Conservation (phyloP, 2,888 invertebrate species). For the Octonoba sinensis region DNA sequence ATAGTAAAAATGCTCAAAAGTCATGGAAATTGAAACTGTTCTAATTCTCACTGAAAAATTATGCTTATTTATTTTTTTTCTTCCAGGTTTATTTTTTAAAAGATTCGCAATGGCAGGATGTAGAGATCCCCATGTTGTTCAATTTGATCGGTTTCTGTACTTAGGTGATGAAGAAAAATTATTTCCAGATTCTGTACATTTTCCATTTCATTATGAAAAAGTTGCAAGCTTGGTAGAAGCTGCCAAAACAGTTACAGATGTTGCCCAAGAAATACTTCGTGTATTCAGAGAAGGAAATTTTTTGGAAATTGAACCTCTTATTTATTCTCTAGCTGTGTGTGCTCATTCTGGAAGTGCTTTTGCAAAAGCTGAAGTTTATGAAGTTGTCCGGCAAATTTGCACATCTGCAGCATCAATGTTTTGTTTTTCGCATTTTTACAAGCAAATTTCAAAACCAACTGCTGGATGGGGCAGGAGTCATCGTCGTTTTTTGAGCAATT, state of each 20-base stretch:
- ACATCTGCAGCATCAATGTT: slow-evolving; percentile 78
- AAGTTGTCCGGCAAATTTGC: slow-evolving; percentile 75
- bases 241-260: slow-evolving; percentile 23
- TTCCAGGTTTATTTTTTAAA: not conserved
- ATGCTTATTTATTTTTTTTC: not conserved
- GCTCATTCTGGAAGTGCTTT: slow-evolving; percentile 71
- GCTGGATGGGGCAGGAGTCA: slow-evolving; percentile 78
- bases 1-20: no score
- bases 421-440: slow-evolving; percentile 77
- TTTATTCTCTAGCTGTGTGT: slow-evolving; percentile 78
- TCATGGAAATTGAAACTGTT: no score
- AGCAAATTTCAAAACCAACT: slow-evolving; percentile 71
- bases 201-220: slow-evolving; percentile 46
- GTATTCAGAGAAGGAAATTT: slow-evolving; percentile 40
- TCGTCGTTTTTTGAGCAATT: slow-evolving; percentile 77
- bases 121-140: slow-evolving; percentile 8
- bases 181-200: slow-evolving; percentile 26
- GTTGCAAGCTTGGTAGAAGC: slow-evolving; percentile 30
- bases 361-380: slow-evolving; percentile 75
- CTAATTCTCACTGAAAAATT: no score
- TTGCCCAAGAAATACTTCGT: slow-evolving; percentile 31
- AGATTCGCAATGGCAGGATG: slow-evolving; percentile 31
- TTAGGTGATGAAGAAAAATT: slow-evolving; percentile 57
- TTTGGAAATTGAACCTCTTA: slow-evolving; percentile 71
- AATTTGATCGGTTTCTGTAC: slow-evolving; percentile 56